Conservation (phyloP, 2,888 invertebrate genomes). For the Onthophagus sagittarius region DNA sequence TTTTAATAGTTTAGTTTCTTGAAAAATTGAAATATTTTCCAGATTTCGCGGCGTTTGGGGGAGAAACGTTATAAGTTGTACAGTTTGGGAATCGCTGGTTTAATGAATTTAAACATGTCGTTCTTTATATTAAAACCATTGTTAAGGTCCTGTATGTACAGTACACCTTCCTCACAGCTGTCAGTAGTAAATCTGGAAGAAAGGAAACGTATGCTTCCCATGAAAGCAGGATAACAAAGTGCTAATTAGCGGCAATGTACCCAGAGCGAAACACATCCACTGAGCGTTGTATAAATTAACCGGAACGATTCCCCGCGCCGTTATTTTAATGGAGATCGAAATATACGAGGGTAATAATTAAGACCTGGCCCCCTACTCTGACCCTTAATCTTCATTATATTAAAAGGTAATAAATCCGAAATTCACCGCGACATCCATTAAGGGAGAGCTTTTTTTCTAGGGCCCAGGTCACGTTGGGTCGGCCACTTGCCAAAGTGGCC, state of each 20-base stretch:
- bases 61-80: too few relatives aligned
- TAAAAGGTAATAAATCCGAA: conserved; percentile 29
- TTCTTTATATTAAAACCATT: neutral
- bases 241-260: conserved; percentile 10
- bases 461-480: neutral
- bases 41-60: too few relatives aligned
- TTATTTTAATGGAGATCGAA: conserved; percentile 17
- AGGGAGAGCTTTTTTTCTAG: conserved; percentile 14
- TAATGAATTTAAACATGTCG: neutral
- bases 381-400: conserved; percentile 31
- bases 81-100: too few relatives aligned
- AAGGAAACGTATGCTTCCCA: neutral
- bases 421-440: conserved; percentile 18
- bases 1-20: too few relatives aligned
- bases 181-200: neutral
- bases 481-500: neutral
- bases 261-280: conserved; percentile 2
- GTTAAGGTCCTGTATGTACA: neutral
- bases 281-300: conserved; percentile 12
- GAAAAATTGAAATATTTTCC: too few relatives aligned
- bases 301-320: conserved; percentile 3
- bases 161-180: neutral
- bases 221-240: conserved; percentile 5
- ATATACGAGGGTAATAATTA: conserved; percentile 20
- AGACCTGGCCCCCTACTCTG: conserved; percentile 12